Evolutionary conservation across 1,140 invertebrate species (phyloP).

Genomic region (Scaptomyza montana): DNA sequence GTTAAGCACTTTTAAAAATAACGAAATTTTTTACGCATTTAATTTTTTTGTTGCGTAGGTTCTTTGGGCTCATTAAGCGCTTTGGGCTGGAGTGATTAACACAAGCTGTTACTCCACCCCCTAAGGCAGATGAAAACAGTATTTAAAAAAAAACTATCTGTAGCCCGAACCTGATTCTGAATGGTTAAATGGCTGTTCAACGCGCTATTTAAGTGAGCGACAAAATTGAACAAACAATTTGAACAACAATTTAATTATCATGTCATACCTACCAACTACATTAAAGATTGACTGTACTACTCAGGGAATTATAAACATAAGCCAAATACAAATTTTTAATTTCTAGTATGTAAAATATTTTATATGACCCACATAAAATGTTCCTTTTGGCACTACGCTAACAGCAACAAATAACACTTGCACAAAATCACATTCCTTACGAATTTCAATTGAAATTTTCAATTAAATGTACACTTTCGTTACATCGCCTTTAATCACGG

Average conservation of each 20-base stretch:
- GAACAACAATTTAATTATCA: constrained; percentile 22
- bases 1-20: not conserved
- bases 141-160: constrained; percentile 3
- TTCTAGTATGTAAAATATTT: no score
- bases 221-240: constrained; percentile 41
- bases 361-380: not conserved
- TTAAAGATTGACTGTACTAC: no score
- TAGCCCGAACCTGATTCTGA: no score
- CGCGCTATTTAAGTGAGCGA: not conserved
- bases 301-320: no score
- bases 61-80: constrained; percentile 70
- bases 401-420: not conserved
- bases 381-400: not conserved
- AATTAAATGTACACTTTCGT: not conserved
- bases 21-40: constrained; percentile 2
- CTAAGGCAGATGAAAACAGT: constrained; percentile 29
- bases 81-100: constrained; percentile 71
- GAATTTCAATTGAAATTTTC: not conserved
- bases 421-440: not conserved
- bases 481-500: constrained; percentile 9
- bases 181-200: constrained; percentile 1
- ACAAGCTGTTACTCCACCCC: constrained; percentile 71
- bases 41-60: constrained; percentile 30
- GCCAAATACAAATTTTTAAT: no score
- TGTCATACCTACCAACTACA: not conserved